Base-by-base conservation (phyloP, 2,113 vertebrate genomes). In the Spheniscus mendiculus region DNA sequence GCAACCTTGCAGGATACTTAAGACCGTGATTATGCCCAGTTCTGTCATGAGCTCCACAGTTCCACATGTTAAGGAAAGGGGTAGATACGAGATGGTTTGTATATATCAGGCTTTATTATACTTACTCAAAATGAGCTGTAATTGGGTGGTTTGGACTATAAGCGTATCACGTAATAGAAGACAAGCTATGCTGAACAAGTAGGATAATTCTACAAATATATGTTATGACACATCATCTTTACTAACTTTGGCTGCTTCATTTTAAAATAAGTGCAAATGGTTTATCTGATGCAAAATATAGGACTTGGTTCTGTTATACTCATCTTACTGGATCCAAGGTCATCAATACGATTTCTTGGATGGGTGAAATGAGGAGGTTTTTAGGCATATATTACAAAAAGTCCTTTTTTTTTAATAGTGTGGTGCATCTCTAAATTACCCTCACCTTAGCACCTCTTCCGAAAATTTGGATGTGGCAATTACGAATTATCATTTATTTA, bases 401-500 rank as follows among this genome's bases (percentile, higher is more conserved):
- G 2, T 10, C 2, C 9, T n/a, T 13, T 25, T 13, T 13, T 49
- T 85, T 59, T 4, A 34, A n/a, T 69, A 40, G 4, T 21, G 9
- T 45, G 36, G 27, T 49, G 25, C 12, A 30, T 83, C 67, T 92
- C 49, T 83, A 97, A 85, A 85, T 93, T 93, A 47, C 26, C 16
- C 42, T 90, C 82, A 94, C 71, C 82, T 96, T 94, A 93, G 40
- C 49, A 93, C 66, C 74, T 82, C 58, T 92, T 22, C 59, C 73
- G 53, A 80, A 93, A 87, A 85, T 80, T 77, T 79, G 74, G 53
- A 83, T 62, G 58, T 86, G 90, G n/a, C 49, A 86, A 70, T 70
- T 95, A 92, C n/a, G 82, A 90, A 73, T 88, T 94, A 88, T 65
- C 84, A 83, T 93, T 91, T 83, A 93, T 91, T 91, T 90, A 93